Base-by-base conservation (phyloP, 2,113 vertebrate species). In the Thinocorus orbignyianus region DNA sequence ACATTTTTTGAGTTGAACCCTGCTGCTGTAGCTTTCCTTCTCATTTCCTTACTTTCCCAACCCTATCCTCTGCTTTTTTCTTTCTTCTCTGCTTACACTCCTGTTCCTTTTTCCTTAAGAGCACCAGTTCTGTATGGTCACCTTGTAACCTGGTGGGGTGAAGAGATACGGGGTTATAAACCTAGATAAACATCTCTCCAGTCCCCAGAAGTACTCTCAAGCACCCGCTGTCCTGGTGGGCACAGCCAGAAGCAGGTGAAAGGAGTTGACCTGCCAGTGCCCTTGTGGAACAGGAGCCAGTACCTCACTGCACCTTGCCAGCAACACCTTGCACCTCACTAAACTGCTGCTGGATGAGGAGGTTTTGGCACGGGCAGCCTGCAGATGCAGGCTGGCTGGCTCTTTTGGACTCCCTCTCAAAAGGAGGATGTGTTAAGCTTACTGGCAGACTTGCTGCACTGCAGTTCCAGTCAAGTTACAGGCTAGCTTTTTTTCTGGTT, bases 361-460 rank as follows among this genome's bases (percentile, higher is more conserved):
- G 60, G 70, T 69, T 60, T 23, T 88, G 88, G 85, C 88, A 90
- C 70, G 41, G 58, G 37, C 7, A 51, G 46, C 39, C 78, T 57
- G 72, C 78, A 10, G 61, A 81, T 30, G 31, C 48, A 69, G 78
- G 65, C 86, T 89, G 77, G 83, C 91, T 84, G 3, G 0, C 19
- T 81, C 57, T 41, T 70, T 16, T 31, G 57, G 72, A 66, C 68
- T 94, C 82, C 54, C 64, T 82, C 48, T 83, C 42, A 12, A 70
- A 62, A 92, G 79, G 86, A 77, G 35, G 9, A 74, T 8, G n/a
- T 88, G 81, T 68, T 11, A 93, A 87, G 74, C 31, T 65, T 58
- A 44, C 82, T 92, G 92, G 86, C 92, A 92, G 94, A 42, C 86
- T 84, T 81, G 89, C 95, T 96, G 94, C 95, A 96, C 88, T 93